phyloP scores from a whole-genome alignment of 2,797 vertebrate genomes.

The Momotus momota region DNA sequence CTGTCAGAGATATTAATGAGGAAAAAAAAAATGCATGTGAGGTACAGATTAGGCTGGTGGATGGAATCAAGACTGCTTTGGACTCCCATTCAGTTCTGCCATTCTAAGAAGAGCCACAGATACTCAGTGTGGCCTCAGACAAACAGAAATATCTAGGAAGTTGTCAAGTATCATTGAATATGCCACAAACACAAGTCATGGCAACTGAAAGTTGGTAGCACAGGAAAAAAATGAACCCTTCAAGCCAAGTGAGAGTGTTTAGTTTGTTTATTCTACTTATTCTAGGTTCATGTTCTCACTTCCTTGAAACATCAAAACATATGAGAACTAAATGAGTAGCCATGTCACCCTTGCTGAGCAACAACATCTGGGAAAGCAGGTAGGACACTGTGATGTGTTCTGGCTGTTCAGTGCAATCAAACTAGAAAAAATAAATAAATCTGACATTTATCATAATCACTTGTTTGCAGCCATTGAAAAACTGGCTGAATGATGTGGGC shows the following conservation, averaged over 20 bases:
- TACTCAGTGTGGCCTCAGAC: neutral
- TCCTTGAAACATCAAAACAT: neutral
- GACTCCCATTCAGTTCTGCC: neutral
- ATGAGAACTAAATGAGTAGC: neutral
- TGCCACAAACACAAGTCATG: neutral
- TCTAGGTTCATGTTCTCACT: neutral
- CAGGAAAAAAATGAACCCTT: neutral
- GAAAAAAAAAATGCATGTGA: neutral
- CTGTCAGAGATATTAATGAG: neutral
- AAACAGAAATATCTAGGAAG: neutral
- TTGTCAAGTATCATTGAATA: neutral
- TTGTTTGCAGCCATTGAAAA: neutral
- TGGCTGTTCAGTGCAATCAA: neutral
- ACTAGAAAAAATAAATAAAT: neutral
- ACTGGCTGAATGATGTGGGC: neutral
- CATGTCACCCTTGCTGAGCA: neutral
- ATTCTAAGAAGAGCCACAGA: neutral
- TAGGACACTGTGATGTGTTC: neutral
- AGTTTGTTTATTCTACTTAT: neutral
- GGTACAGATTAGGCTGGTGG: neutral
- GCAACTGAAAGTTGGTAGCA: neutral
- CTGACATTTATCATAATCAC: neutral
- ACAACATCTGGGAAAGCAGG: fast-evolving
- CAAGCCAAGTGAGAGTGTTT: neutral
- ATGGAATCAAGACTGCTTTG: neutral